phyloP scores from a whole-genome alignment of 2,888 invertebrate genomes.

The Pedicia rivosa region DNA sequence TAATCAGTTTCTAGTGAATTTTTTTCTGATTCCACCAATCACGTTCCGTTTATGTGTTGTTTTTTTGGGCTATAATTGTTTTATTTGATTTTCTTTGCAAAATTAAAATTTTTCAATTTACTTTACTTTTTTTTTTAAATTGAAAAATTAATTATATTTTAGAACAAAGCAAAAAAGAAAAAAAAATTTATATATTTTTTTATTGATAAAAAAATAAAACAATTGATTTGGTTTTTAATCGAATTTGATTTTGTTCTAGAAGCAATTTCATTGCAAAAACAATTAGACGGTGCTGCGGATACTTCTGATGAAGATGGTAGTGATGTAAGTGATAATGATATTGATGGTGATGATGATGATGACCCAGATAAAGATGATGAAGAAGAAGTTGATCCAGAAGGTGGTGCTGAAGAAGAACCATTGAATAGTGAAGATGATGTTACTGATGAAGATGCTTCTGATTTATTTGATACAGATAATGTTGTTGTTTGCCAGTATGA shows the following conservation, averaged over 20 bases:
- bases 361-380: constrained; percentile 50
- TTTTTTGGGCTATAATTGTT: no score
- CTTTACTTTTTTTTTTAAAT: no score
- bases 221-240: neutral
- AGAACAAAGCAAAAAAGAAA: neutral
- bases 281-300: constrained; percentile 49
- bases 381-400: constrained; percentile 43
- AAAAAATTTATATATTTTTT: neutral
- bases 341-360: constrained; percentile 59
- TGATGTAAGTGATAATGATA: constrained; percentile 55
- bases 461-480: constrained; percentile 97
- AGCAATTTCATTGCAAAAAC: constrained; percentile 26
- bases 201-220: neutral
- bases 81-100: no score
- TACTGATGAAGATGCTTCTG: constrained; percentile 86
- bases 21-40: no score
- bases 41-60: no score
- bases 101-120: no score
- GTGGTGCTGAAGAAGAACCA: constrained; percentile 73
- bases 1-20: no score
- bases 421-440: constrained; percentile 95
- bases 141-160: constrained; percentile 10
- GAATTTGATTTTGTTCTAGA: constrained; percentile 20
- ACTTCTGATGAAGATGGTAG: constrained; percentile 64
- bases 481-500: constrained; percentile 99